A percentile compares a stretch with the other conserved stretches of the same genome.
Evolutionary conservation across 2,113 vertebrate species (phyloP).

Genomic region (Rhea pennata): DNA sequence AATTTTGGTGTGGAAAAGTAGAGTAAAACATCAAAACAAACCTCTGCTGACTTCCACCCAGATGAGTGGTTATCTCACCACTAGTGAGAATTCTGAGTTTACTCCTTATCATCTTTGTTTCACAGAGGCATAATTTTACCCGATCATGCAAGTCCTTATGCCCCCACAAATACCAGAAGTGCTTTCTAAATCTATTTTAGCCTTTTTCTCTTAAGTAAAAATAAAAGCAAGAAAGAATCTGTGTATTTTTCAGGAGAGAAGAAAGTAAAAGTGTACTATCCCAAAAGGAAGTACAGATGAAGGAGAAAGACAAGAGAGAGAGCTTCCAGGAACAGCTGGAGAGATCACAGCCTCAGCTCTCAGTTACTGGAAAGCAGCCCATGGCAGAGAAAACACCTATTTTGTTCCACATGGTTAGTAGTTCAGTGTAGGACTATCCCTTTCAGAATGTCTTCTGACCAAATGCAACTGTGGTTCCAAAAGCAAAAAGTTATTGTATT

Average conservation of each 20-base stretch:
- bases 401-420: constrained; percentile 76
- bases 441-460: neutral
- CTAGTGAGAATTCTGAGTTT: neutral
- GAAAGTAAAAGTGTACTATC: constrained; percentile 31
- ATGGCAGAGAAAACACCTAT: constrained; percentile 72
- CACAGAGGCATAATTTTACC: neutral
- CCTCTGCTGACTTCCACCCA: neutral
- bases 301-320: constrained; percentile 38
- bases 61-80: neutral
- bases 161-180: neutral
- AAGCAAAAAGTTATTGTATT: neutral
- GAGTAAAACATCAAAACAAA: neutral
- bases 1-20: neutral
- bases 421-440: neutral
- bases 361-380: constrained; percentile 67
- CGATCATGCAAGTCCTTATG: neutral
- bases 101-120: neutral
- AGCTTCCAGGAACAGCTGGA: constrained; percentile 67
- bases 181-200: neutral
- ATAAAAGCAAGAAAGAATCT: neutral
- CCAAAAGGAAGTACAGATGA: constrained; percentile 46
- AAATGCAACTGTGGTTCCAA: neutral
- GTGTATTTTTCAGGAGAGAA: constrained; percentile 41
- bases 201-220: neutral
- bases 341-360: constrained; percentile 56